These are phyloP conservation scores for Patella depressa DNA, from an alignment of 2,888 invertebrate genomes.

Conservation along the genomic window DNA sequence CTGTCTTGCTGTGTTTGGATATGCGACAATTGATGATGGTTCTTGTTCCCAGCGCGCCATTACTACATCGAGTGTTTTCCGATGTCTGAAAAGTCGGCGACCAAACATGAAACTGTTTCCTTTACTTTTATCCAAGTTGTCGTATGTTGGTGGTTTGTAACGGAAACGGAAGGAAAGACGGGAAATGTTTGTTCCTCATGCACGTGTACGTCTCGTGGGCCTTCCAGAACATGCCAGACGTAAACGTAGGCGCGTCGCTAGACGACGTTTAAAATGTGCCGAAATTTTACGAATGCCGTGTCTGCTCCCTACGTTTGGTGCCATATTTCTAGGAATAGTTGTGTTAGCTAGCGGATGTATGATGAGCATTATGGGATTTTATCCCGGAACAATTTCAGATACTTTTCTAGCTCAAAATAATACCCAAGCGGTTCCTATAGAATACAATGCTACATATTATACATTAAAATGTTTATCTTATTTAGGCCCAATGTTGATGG, in stretches of 20 bases:
- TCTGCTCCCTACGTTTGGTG: conserved; percentile 40
- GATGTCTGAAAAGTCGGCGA: neutral
- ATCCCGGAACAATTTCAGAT: conserved; percentile 38
- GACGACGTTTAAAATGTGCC: conserved; percentile 37
- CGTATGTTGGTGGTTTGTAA: neutral
- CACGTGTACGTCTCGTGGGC: conserved; percentile 45
- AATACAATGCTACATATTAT: conserved; percentile 28
- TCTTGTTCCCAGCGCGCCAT: too few relatives aligned
- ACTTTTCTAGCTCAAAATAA: conserved; percentile 26
- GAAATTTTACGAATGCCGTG: conserved; percentile 46
- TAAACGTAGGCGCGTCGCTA: conserved; percentile 26
- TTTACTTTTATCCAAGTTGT: neutral
- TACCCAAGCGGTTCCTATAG: neutral
- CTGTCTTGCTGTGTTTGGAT: too few relatives aligned
- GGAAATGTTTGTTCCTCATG: conserved; percentile 44
- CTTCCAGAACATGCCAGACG: conserved; percentile 2
- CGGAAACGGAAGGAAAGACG: neutral
- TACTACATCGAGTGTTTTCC: neutral
- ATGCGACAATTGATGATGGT: too few relatives aligned
- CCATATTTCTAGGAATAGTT: conserved; percentile 36
- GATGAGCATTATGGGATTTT: conserved; percentile 54
- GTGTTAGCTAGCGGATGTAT: conserved; percentile 44
- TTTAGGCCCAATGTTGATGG: conserved; percentile 98
- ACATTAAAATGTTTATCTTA: conserved; percentile 79
- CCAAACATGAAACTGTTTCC: neutral